Base-by-base conservation (phyloP, 2,888 invertebrate species). In the Rhopalosiphum nymphaeae region DNA sequence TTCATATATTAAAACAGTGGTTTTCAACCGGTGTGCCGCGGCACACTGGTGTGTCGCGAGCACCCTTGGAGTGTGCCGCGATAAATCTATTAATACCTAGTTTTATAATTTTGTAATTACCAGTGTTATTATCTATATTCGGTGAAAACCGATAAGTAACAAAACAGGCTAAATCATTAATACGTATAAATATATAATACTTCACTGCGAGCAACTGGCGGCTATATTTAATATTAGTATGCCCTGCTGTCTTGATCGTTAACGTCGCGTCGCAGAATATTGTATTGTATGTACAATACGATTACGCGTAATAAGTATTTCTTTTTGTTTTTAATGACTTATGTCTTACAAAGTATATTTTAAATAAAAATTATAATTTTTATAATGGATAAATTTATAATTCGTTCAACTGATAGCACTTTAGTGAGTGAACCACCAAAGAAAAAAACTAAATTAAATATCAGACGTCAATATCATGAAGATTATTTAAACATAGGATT, bases 161-260 rank as follows among this genome's bases (percentile, higher is more conserved):
- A 91, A 91, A 36, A 78, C 49, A 91, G 90, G 61, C 90, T 56
- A 89, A 89, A 88, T 88, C 88, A 88, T 88, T 88, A 88, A 88
- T 88, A 49, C 88, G 88, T 87, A 87, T 16, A 88, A n/a, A 88
- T 53, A 11, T 53, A 36, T 85, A 85, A 85, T 85, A 44, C 11
- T 49, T 49, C 49, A 49, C 49, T 49, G 49, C 49, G 49, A 49
- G 49, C 49, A 10, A 49, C 49, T 49, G 49, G 49, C 49, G 49
- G 49, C 49, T 49, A 9, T 86, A 86, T 86, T 49, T 87, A 53
- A 87, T 87, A 53, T 87, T 49, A 53, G 87, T 49, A 10, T 87
- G n/a, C 53, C 56, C 89, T 29, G 61, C 89, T 13, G 44, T 90
- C 16, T 42, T 26, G 61, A 61, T 90, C n/a, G 61, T 67, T 67